Conservation (phyloP, 2,797 vertebrate genomes). For the Loris lydekkerianus region DNA sequence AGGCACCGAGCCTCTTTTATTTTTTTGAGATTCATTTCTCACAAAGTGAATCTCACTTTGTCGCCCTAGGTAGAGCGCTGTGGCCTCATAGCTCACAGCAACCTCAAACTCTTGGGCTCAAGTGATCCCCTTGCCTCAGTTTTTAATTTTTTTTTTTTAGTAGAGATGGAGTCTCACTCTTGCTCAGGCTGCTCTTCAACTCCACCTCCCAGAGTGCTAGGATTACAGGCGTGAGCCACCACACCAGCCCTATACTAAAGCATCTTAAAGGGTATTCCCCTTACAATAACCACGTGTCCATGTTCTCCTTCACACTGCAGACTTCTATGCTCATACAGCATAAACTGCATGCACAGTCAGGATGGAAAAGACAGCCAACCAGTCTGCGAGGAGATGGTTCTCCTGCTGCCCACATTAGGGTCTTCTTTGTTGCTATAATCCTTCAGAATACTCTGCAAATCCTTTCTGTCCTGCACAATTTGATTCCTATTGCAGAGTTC, state of each 20-base stretch:
- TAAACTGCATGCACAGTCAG: fast-evolving
- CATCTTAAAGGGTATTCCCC: neutral
- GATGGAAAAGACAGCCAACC: neutral
- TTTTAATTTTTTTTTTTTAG: too few relatives aligned
- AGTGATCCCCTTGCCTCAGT: too few relatives aligned
- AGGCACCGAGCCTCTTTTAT: too few relatives aligned
- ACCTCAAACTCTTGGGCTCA: too few relatives aligned
- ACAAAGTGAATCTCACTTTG: too few relatives aligned
- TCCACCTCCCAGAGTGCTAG: too few relatives aligned
- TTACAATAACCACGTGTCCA: neutral
- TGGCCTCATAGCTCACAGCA: too few relatives aligned
- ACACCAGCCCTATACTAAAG: neutral
- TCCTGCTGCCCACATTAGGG: neutral
- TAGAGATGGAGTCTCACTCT: too few relatives aligned
- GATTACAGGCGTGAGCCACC: too few relatives aligned
- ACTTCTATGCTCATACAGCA: neutral
- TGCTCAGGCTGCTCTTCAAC: too few relatives aligned
- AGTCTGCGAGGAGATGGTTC: neutral
- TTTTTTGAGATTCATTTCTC: too few relatives aligned
- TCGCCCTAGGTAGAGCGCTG: too few relatives aligned
- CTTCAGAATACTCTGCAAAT: neutral
- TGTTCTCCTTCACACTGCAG: neutral
- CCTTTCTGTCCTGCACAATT: neutral
- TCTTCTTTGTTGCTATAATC: neutral
- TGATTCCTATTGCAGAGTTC: neutral